Base-by-base conservation (phyloP, 1,140 invertebrate species). In the Latrodectus geometricus region DNA sequence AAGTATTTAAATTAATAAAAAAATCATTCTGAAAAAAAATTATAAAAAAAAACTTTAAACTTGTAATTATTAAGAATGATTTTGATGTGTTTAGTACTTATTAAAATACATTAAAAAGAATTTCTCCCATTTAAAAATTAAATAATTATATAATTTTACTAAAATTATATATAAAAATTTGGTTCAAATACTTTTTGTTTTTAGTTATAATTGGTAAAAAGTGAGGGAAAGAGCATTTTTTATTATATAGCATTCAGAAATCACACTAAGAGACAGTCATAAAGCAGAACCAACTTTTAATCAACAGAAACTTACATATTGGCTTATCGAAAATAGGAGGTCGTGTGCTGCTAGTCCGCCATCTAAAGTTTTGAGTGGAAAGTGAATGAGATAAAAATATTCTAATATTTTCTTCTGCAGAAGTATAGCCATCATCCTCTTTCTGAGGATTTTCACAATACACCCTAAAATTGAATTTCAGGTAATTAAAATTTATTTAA, bases 261-360 rank as follows among this genome's bases (percentile, higher is more conserved):
- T 35, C 21, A n/a, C 9, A 77, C 50, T 14, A 8, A 8, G 49
- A 73, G 12, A 74, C 15, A 74, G 72, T 17, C 49, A 50, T 74
- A 4, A 69, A 21, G 15, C 14, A 21, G n/a, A 69, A 69, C 14
- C 21, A 17, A 83, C 17, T 20, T 65, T 78, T 0, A 35, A 35
- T 35, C 35, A 5, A 35, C 2, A 77, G 15, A n/a, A 17, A 87
- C 88, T 89, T 84, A 89, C 89, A 89, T 52, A 84, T 82, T 17
- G 87, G 89, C 56, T 88, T 88, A 69, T 89, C 89, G 76, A 88
- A 88, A 50, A 89, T 87, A 49, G 88, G 88, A 49, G 89, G 89
- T 52, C 81, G 70, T 23, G 78, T 88, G 68, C 89, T 89, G 23
- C 82, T 87, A 21, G 88, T 88, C 48, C 85, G 69, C 89, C 89